Evolutionary conservation across 2,797 vertebrate species (phyloP).

Genomic region (Buphagus erythrorhynchus): DNA sequence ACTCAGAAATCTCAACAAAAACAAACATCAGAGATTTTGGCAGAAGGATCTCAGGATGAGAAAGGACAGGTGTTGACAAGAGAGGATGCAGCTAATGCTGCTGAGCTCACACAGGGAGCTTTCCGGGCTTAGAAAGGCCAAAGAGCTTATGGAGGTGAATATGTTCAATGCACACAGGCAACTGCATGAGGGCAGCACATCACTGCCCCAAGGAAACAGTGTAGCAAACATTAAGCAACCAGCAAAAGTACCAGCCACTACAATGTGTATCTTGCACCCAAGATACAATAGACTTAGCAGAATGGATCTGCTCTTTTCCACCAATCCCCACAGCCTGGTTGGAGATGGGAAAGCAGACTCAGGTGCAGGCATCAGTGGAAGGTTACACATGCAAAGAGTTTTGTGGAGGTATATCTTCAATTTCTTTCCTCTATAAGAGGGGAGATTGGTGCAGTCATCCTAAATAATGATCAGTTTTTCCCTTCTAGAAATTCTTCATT

Average conservation of each 20-base stretch:
- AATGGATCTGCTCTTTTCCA: not conserved
- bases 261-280: not conserved
- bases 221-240: not conserved
- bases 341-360: not conserved
- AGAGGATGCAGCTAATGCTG: not conserved
- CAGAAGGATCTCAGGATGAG: not conserved
- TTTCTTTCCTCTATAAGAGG: not conserved
- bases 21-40: not conserved
- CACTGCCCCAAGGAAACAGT: not conserved
- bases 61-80: not conserved
- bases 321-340: rapidly evolving
- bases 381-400: not conserved
- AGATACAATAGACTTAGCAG: not conserved
- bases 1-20: not conserved
- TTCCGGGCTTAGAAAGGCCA: not conserved
- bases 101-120: not conserved
- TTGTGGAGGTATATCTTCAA: not conserved
- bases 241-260: not conserved
- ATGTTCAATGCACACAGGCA: rapidly evolving
- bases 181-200: rapidly evolving
- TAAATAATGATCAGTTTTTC: not conserved
- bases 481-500: not conserved
- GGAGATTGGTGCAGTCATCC: not conserved
- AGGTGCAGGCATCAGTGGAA: not conserved
- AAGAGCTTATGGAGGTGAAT: not conserved